Percentiles rank a stretch among this genome's conserved stretches.
Conservation (phyloP, 2,113 vertebrate species). For the Brienomyrus brachyistius region DNA sequence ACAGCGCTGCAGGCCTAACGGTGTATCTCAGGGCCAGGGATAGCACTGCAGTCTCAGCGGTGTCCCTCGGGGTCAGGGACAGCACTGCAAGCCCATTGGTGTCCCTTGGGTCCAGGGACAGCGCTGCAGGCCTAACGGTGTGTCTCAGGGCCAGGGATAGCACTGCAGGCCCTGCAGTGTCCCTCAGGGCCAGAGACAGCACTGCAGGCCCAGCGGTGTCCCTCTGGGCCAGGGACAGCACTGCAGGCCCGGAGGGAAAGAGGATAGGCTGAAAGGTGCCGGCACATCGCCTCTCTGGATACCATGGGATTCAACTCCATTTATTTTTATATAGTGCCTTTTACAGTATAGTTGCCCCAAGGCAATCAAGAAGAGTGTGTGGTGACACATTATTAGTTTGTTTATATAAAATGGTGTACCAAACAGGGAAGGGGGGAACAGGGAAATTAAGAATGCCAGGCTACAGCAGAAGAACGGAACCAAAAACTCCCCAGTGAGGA, state of each 20-base stretch:
- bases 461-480: not conserved
- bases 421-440: not conserved
- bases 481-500: not conserved
- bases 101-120: fast-evolving
- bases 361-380: not conserved
- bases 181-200: not conserved
- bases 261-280: not conserved
- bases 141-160: not conserved
- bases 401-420: not conserved
- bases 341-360: not conserved
- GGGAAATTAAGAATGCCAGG: not conserved
- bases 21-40: fast-evolving
- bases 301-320: not conserved
- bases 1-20: fast-evolving
- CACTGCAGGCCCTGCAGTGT: fast-evolving
- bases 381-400: not conserved
- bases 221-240: fast-evolving
- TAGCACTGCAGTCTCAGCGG: fast-evolving
- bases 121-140: not conserved
- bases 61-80: not conserved
- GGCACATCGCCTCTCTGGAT: not conserved
- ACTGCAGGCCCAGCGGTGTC: not conserved
- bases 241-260: not conserved
- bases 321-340: not conserved
- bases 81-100: too few species aligned